Conservation (phyloP, 2,797 vertebrate species). For the Lepus townsendii region DNA sequence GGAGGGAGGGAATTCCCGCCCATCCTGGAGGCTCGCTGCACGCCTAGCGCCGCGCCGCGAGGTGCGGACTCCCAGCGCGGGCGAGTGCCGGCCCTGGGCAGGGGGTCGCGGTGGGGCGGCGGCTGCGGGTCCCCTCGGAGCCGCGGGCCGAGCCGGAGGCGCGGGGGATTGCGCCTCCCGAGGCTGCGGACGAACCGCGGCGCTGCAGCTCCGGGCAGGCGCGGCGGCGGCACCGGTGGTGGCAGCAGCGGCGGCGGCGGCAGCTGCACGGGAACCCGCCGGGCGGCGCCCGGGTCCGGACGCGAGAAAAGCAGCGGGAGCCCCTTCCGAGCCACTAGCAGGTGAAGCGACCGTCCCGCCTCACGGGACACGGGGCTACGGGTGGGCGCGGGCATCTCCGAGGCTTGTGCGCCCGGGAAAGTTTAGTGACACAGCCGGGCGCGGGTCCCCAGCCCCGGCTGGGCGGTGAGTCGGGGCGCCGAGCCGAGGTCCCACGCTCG, state of each 20-base stretch:
- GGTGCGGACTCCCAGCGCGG: neutral
- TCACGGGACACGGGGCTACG: neutral
- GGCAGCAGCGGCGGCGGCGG: neutral
- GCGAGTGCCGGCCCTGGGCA: neutral
- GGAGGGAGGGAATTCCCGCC: constrained; percentile 82
- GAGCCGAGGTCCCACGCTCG: neutral
- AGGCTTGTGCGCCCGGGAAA: constrained; percentile 64
- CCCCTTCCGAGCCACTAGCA: constrained; percentile 43
- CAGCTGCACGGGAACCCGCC: constrained; percentile 49
- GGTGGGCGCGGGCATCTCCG: neutral
- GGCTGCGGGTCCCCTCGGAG: neutral
- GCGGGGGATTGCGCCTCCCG: neutral
- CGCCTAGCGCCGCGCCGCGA: neutral
- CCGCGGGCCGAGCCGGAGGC: neutral
- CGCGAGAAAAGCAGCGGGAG: constrained; percentile 29
- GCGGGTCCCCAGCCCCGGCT: neutral
- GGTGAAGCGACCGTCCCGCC: constrained; percentile 69
- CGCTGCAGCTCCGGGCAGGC: constrained; percentile 54
- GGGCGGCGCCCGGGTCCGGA: constrained; percentile 70
- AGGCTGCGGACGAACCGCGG: neutral
- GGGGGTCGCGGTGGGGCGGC: constrained; percentile 12
- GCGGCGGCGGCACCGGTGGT: constrained; percentile 34
- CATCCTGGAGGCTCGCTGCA: constrained; percentile 63
- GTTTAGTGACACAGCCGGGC: constrained; percentile 66
- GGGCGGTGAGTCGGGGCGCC: neutral